Evolutionary conservation across 92 coral and sea anemone genomes (phyloP).

Genomic region (Chrysogorgia sp.): DNA sequence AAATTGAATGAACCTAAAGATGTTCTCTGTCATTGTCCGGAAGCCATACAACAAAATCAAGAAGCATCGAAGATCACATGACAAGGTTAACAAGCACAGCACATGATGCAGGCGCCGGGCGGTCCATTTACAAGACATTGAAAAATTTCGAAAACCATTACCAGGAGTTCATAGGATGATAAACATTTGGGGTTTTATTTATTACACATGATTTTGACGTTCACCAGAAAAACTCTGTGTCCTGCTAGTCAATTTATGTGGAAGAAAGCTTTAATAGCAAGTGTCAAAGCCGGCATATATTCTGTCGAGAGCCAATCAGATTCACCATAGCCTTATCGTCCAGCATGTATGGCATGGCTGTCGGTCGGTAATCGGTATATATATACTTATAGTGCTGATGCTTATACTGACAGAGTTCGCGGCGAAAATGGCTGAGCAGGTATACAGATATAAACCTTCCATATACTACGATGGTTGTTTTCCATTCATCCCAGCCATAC

Average conservation of each 20-base stretch:
- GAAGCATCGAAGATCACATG: constrained; percentile 25
- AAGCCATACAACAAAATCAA: constrained; percentile 27
- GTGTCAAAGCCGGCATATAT: constrained; percentile 22
- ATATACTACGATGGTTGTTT: constrained; percentile 11
- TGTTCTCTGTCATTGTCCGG: constrained; percentile 12
- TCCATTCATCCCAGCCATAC: constrained; percentile 36
- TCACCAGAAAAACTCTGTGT: neutral
- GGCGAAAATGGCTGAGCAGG: neutral
- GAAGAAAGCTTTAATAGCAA: neutral
- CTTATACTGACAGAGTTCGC: constrained; percentile 11
- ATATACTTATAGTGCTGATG: constrained; percentile 4
- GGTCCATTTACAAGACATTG: constrained; percentile 39
- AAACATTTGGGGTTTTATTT: neutral
- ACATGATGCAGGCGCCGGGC: constrained; percentile 14
- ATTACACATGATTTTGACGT: neutral
- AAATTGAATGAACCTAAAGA: neutral
- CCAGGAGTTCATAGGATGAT: neutral
- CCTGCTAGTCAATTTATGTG: neutral
- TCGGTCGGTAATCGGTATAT: constrained; percentile 8
- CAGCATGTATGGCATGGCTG: constrained; percentile 8
- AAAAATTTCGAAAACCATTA: constrained; percentile 2
- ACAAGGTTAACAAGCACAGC: constrained; percentile 44
- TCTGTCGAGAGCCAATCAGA: constrained; percentile 47
- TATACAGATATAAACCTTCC: neutral
- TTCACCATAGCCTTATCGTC: constrained; percentile 30